These are phyloP conservation scores for Tympanoctomys barrerae DNA, from an alignment of 2,797 vertebrate species.

Conservation along the genomic window DNA sequence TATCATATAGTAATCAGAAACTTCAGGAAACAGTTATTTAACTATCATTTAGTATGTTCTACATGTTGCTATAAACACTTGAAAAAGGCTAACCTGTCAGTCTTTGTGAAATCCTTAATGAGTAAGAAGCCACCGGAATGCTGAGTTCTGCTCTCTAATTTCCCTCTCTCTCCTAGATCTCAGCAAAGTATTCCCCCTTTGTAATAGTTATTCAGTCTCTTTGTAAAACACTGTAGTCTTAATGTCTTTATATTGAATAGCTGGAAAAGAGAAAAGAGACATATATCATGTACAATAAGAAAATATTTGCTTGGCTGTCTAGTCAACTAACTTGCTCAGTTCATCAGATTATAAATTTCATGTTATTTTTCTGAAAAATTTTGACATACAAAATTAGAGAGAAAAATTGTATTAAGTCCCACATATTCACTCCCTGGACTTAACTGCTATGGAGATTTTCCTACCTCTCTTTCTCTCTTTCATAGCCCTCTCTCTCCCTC, in stretches of 20 bases:
- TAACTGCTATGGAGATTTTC: background rate
- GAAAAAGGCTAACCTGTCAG: background rate
- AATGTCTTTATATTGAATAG: background rate
- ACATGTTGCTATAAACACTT: background rate
- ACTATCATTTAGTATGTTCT: background rate
- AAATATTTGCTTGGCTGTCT: background rate
- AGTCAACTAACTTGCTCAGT: background rate
- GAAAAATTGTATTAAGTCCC: background rate
- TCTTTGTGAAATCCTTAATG: background rate
- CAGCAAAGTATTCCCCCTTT: background rate
- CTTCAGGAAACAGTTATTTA: background rate
- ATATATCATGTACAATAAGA: background rate
- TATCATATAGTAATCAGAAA: background rate
- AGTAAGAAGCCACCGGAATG: background rate
- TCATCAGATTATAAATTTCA: background rate
- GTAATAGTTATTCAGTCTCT: background rate
- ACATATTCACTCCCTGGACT: background rate
- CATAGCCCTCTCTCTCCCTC: background rate
- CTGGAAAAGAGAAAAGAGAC: background rate
- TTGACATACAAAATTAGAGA: background rate
- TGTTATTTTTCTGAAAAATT: conserved; percentile 37
- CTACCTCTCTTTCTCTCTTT: background rate
- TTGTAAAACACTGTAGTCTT: background rate
- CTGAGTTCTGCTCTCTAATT: background rate
- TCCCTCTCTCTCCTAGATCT: background rate